Percentiles rank a stretch among this genome's conserved stretches.
Evolutionary conservation across 2,797 vertebrate species (phyloP).

Genomic region (Garrulus glandarius): DNA sequence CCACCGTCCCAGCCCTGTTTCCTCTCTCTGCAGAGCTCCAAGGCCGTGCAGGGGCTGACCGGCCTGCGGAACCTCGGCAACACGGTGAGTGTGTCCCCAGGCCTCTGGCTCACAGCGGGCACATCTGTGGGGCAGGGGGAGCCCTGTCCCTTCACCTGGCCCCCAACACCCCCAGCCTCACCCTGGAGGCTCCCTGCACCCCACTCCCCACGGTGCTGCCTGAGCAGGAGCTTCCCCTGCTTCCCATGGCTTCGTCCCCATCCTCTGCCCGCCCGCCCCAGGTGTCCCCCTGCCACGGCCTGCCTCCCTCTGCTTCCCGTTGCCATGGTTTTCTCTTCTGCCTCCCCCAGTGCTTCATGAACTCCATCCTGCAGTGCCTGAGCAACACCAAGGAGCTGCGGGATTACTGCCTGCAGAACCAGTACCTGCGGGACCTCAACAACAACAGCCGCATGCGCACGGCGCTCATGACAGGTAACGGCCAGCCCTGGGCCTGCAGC

Average conservation of each 20-base stretch:
- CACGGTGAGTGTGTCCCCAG: conserved; percentile 83
- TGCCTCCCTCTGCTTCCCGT: conserved; percentile 10
- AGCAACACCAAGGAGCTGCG: conserved; percentile 94
- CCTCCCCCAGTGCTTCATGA: conserved; percentile 94
- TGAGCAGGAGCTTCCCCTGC: not conserved
- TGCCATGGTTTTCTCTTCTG: conserved; percentile 28
- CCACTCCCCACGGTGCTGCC: fast-evolving
- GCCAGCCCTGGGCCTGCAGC: fast-evolving
- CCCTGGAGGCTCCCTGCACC: not conserved
- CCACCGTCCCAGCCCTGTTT: not conserved
- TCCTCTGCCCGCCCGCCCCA: not conserved
- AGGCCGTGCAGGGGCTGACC: conserved; percentile 89
- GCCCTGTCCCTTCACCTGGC: not conserved
- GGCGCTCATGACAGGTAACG: conserved; percentile 91
- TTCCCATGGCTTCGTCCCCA: not conserved
- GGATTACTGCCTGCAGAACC: conserved; percentile 96
- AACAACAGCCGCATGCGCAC: conserved; percentile 90
- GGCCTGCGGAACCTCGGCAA: conserved; percentile 96
- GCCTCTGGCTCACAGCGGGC: not conserved
- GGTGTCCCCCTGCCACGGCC: not conserved
- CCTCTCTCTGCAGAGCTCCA: conserved; percentile 86
- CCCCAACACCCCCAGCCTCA: fast-evolving
- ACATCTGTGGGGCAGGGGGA: not conserved
- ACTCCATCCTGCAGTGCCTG: conserved; percentile 99
- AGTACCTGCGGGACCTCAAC: conserved; percentile 91